Evolutionary conservation across 2,113 vertebrate genomes (phyloP).

Genomic region (Diadophis punctatus): DNA sequence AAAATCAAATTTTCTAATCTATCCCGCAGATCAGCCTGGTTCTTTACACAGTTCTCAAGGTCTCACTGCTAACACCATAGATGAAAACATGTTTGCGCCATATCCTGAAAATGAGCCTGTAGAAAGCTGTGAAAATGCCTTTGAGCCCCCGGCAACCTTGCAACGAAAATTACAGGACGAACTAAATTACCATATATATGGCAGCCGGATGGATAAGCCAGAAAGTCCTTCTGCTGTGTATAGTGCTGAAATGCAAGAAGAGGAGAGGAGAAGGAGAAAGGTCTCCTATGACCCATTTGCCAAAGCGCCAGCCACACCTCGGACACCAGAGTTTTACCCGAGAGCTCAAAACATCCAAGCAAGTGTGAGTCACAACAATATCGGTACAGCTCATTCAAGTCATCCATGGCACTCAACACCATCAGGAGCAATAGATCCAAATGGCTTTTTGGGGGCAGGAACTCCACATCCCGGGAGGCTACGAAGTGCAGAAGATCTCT

Average conservation of each 20-base stretch:
- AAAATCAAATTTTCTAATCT: background rate
- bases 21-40: constrained; percentile 74
- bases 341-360: constrained; percentile 30
- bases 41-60: constrained; percentile 81
- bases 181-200: constrained; percentile 78
- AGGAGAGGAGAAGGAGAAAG: constrained; percentile 58
- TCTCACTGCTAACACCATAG: constrained; percentile 24
- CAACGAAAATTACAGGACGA: constrained; percentile 80
- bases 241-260: constrained; percentile 18
- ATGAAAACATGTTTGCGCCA: constrained; percentile 53
- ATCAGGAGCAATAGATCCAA: background rate
- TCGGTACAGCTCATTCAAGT: rapidly evolving
- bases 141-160: constrained; percentile 39
- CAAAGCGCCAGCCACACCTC: constrained; percentile 50
- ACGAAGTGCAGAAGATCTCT: background rate
- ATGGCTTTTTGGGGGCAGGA: background rate
- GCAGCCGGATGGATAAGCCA: constrained; percentile 64
- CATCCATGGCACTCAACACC: background rate
- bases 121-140: constrained; percentile 65
- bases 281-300: constrained; percentile 52
- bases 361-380: constrained; percentile 1
- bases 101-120: constrained; percentile 58
- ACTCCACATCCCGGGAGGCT: background rate
- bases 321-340: constrained; percentile 49
- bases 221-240: background rate